Base-by-base conservation (phyloP, 2,888 invertebrate genomes). In the Gari tellinella region DNA sequence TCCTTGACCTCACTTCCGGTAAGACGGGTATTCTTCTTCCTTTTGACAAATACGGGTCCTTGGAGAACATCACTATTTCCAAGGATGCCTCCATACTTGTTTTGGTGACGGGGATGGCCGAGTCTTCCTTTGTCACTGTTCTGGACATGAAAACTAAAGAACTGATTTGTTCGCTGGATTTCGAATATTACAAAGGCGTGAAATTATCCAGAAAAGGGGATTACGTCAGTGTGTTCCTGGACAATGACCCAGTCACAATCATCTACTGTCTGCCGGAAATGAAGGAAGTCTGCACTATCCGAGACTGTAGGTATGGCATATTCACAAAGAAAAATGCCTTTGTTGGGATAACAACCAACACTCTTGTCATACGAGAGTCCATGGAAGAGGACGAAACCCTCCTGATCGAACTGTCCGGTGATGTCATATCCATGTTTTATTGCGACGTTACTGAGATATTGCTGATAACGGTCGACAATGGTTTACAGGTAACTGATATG, bases 321-420 rank as follows among this genome's bases (percentile, higher is more conserved):
- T 79, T 79, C 38, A 75, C 79, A 2, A 66, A 69, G 43, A 72
- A 62, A 5, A 61, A 67, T 40, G 66, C 68, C 1, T 79, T 79
- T 56, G 63, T 79, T 8, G 79, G 79, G 7, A 56, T 75, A 7
- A 57, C 67, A n/a, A 45, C 21, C 15, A 52, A 60, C 10, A 62
- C 61, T 15, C 37, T 79, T 19, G 38, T 79, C 10, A 61, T 79
- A 1, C 40, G 68, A 12, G 69, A 72, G 37, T 64, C 61, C 2
- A 66, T 72, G 55, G 40, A 55, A 2, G 79, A 79, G 21, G 58
- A 62, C 1, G 79, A 69, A n/a, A 63, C 72, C 0, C 60, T 79
- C 19, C 68, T 26, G 10, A 68, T 75, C 5, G 58, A 56, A 10
- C 57, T 79, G 12, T 43, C 53, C 2, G 72, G 75, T 46, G 69